A percentile compares a stretch with the other conserved stretches of the same genome.
These are phyloP conservation scores for Xylota segnis DNA, from an alignment of 2,888 invertebrate species.

Conservation along the genomic window DNA sequence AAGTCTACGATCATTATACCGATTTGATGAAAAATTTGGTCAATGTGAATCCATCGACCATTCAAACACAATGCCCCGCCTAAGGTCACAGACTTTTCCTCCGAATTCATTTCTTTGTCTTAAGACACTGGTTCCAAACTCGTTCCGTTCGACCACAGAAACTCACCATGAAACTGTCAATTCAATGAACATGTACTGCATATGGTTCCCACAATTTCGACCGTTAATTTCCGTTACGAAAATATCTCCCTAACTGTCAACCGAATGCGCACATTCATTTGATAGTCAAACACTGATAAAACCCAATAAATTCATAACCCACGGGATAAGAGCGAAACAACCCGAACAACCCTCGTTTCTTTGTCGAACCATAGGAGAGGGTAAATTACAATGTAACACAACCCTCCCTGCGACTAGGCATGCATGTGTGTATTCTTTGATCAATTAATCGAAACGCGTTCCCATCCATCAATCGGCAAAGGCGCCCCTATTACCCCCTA, in stretches of 20 bases:
- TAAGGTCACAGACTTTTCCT: background rate
- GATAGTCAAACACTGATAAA: slow-evolving; percentile 57
- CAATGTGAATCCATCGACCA: too few relatives aligned
- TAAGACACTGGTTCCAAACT: background rate
- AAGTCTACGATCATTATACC: too few relatives aligned
- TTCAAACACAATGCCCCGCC: background rate
- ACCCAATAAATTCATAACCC: slow-evolving; percentile 55
- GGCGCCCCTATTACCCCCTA: slow-evolving; percentile 48
- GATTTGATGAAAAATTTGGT: too few relatives aligned
- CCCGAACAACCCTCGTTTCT: slow-evolving; percentile 53
- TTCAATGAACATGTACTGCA: slow-evolving; percentile 16
- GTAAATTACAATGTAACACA: slow-evolving; percentile 36
- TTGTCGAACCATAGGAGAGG: background rate
- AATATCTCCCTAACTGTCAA: slow-evolving; percentile 47
- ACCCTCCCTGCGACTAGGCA: slow-evolving; percentile 19
- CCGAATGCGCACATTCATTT: slow-evolving; percentile 48
- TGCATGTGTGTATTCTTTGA: slow-evolving; percentile 28
- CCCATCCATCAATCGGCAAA: slow-evolving; percentile 29
- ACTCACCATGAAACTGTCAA: slow-evolving; percentile 8
- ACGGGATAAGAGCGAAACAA: slow-evolving; percentile 22
- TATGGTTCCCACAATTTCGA: slow-evolving; percentile 21
- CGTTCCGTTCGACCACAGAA: slow-evolving; percentile 12
- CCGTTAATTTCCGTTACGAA: slow-evolving; percentile 66
- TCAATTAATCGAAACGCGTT: slow-evolving; percentile 68
- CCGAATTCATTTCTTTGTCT: background rate